These are phyloP conservation scores for Hirtodrosophila alboralis DNA, from an alignment of 2,888 invertebrate genomes.

Conservation along the genomic window DNA sequence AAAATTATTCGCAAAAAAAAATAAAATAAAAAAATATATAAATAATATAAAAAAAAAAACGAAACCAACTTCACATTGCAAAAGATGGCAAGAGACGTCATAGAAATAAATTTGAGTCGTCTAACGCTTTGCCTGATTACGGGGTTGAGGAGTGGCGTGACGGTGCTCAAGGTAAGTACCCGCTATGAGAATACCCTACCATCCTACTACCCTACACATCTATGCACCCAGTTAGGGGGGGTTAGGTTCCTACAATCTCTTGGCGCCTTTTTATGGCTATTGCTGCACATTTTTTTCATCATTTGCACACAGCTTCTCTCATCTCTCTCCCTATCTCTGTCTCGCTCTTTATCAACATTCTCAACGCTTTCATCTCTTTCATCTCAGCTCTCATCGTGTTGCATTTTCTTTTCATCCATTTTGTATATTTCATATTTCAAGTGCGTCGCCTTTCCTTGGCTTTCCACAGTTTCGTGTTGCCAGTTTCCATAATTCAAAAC, in stretches of 20 bases:
- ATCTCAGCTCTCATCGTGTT: slow-evolving; percentile 40
- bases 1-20: slow-evolving; percentile 55
- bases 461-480: slow-evolving; percentile 26
- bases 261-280: slow-evolving; percentile 53
- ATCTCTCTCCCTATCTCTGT: slow-evolving; percentile 1
- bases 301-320: slow-evolving; percentile 49
- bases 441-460: slow-evolving; percentile 47
- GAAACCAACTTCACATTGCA: slow-evolving; percentile 50
- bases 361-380: neutral
- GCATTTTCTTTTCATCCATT: slow-evolving; percentile 61
- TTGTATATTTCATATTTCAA: slow-evolving; percentile 52
- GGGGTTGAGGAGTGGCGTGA: slow-evolving; percentile 91
- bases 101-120: slow-evolving; percentile 85
- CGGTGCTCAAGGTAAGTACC: slow-evolving; percentile 83
- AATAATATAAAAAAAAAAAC: slow-evolving; percentile 38
- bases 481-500: slow-evolving; percentile 44
- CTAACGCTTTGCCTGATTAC: slow-evolving; percentile 87
- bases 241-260: slow-evolving; percentile 22
- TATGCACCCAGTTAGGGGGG: no score
- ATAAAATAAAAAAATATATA: slow-evolving; percentile 34
- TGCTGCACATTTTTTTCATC: slow-evolving; percentile 51
- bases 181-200: slow-evolving; percentile 9
- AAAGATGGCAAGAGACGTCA: slow-evolving; percentile 84
- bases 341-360: neutral
- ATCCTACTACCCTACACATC: slow-evolving; percentile 1